Percentiles rank a stretch among this genome's conserved stretches.
Conservation (phyloP, 2,113 vertebrate genomes). For the Zosterops pallidus region DNA sequence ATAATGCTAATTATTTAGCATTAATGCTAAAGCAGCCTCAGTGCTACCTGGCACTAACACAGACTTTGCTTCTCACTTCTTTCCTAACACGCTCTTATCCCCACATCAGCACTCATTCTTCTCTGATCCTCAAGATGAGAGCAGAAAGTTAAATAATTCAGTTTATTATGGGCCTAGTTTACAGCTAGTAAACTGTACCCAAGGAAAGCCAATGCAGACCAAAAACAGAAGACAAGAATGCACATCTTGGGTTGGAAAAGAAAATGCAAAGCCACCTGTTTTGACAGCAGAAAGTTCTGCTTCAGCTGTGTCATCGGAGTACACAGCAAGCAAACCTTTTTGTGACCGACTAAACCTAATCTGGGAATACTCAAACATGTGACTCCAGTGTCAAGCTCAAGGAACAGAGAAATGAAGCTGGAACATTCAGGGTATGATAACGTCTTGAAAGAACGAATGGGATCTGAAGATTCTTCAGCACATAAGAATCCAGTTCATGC, state of each 20-base stretch:
- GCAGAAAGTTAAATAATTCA: background rate
- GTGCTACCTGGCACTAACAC: background rate
- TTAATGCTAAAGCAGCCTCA: background rate
- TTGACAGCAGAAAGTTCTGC: background rate
- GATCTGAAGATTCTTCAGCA: background rate
- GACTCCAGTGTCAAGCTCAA: background rate
- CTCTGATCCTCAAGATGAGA: background rate
- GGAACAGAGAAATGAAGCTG: background rate
- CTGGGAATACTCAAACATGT: background rate
- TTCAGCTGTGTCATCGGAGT: background rate
- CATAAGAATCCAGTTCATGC: background rate
- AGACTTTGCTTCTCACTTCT: background rate
- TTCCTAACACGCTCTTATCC: background rate
- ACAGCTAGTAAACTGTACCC: background rate
- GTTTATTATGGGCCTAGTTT: background rate
- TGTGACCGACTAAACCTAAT: background rate
- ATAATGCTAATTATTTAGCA: background rate
- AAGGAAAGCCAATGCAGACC: background rate
- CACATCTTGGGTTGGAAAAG: background rate
- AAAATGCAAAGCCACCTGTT: background rate
- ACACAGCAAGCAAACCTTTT: background rate
- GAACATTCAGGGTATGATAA: background rate
- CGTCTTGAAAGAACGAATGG: background rate
- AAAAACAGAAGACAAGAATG: background rate
- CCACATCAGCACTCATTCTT: background rate